Percentiles rank a stretch among this genome's conserved stretches.
Evolutionary conservation across 23 tunicate genomes (phyloP).

Genomic region (Botrylloides violaceus): DNA sequence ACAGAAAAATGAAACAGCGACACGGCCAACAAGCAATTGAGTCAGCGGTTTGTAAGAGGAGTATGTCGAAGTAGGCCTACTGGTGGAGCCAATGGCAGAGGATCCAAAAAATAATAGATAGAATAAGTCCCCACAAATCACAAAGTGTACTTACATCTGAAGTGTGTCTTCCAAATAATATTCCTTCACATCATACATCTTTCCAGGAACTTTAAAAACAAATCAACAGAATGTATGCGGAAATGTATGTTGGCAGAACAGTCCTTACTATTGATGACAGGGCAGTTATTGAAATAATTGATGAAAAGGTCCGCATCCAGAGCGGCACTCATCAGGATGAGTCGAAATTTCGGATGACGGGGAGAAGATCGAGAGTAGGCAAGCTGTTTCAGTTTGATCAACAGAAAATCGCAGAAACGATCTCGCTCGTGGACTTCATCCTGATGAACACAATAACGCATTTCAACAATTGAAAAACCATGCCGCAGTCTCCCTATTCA

Average conservation of each 20-base stretch:
- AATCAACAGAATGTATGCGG: neutral
- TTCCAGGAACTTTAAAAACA: constrained; percentile 47
- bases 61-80: too few species aligned
- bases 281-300: constrained; percentile 65
- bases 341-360: constrained; percentile 28
- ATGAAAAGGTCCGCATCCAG: constrained; percentile 45
- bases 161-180: constrained; percentile 53
- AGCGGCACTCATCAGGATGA: constrained; percentile 65
- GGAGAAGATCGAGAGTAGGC: constrained; percentile 7
- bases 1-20: too few species aligned
- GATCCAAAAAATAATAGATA: neutral
- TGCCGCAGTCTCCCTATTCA: too few species aligned
- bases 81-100: neutral
- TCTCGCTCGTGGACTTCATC: constrained; percentile 98
- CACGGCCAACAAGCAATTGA: too few species aligned
- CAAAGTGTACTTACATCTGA: constrained; percentile 25
- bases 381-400: constrained; percentile 82
- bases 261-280: constrained; percentile 63
- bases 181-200: constrained; percentile 43
- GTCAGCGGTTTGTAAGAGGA: too few species aligned
- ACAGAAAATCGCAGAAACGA: constrained; percentile 79
- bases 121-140: neutral
- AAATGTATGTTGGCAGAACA: neutral
- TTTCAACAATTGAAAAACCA: too few species aligned
- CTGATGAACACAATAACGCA: too few species aligned